phyloP scores from a whole-genome alignment of 1,140 invertebrate species.

The Sminthurides bifidus region DNA sequence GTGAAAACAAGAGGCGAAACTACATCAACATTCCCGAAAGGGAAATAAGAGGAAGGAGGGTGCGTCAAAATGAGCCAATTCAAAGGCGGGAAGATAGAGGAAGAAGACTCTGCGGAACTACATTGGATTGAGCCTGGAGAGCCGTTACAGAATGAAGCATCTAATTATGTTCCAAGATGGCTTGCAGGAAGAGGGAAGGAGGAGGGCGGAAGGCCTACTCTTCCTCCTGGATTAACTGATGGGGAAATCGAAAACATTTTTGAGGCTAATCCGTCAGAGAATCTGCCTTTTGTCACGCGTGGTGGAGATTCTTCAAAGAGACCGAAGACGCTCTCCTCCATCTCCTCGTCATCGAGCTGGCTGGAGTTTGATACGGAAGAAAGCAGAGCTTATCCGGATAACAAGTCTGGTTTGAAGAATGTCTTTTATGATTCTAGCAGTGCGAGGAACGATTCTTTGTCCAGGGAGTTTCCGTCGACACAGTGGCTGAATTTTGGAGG shows the following conservation, averaged over 20 bases:
- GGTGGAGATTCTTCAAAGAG: no score
- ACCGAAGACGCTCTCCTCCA: background rate
- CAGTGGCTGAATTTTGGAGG: background rate
- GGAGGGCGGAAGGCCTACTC: no score
- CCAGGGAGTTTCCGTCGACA: background rate
- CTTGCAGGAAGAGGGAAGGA: no score
- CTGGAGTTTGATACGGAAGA: background rate
- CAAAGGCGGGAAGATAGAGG: background rate
- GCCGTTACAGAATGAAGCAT: background rate
- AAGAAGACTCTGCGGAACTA: background rate
- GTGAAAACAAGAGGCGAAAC: background rate
- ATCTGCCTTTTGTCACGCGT: background rate
- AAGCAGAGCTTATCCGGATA: no score
- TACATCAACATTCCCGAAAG: background rate
- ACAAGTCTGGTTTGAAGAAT: background rate
- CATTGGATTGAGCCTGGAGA: background rate
- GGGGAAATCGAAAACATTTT: slow-evolving; percentile 4
- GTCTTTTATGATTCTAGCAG: background rate
- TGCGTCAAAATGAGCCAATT: background rate
- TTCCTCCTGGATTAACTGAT: no score
- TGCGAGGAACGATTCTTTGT: background rate
- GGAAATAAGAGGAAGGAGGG: background rate
- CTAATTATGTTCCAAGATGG: no score
- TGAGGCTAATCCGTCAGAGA: background rate
- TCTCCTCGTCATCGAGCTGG: background rate